Evolutionary conservation across 2,888 invertebrate genomes (phyloP).

Genomic region (Mesodorylaimus sp.): DNA sequence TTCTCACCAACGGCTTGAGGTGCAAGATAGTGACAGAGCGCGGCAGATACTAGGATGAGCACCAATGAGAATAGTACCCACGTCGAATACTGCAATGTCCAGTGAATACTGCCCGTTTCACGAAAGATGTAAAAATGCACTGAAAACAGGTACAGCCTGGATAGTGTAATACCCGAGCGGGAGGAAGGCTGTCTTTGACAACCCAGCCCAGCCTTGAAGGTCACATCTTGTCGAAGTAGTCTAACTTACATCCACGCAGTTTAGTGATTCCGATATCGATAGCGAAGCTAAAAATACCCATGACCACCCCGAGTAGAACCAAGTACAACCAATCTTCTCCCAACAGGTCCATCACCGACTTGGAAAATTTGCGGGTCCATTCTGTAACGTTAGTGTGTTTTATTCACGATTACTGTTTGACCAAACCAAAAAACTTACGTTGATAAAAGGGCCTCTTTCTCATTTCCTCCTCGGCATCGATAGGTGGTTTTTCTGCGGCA

Average conservation of each 20-base stretch:
- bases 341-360: not conserved
- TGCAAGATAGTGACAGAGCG: slow-evolving; percentile 85
- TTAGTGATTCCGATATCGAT: slow-evolving; percentile 3
- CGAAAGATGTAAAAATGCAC: slow-evolving; percentile 5
- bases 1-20: slow-evolving; percentile 92
- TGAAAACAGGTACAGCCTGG: too few species aligned
- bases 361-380: not conserved
- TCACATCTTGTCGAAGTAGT: too few species aligned
- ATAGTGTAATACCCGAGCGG: too few species aligned
- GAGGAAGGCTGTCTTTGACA: too few species aligned
- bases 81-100: slow-evolving; percentile 35
- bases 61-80: slow-evolving; percentile 82
- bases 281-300: slow-evolving; percentile 2
- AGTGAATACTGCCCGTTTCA: not conserved
- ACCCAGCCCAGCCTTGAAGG: too few species aligned
- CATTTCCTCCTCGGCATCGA: too few species aligned
- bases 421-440: too few species aligned
- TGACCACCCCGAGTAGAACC: slow-evolving; percentile 1
- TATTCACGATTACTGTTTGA: too few species aligned
- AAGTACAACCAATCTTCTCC: not conserved
- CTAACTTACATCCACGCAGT: slow-evolving; percentile 1
- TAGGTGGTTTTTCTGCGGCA: too few species aligned
- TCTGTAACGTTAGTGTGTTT: too few species aligned
- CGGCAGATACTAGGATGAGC: slow-evolving; percentile 78
- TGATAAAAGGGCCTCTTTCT: too few species aligned